These are phyloP conservation scores for Fistularia tabacaria DNA, from an alignment of 2,797 vertebrate species.

Conservation along the genomic window DNA sequence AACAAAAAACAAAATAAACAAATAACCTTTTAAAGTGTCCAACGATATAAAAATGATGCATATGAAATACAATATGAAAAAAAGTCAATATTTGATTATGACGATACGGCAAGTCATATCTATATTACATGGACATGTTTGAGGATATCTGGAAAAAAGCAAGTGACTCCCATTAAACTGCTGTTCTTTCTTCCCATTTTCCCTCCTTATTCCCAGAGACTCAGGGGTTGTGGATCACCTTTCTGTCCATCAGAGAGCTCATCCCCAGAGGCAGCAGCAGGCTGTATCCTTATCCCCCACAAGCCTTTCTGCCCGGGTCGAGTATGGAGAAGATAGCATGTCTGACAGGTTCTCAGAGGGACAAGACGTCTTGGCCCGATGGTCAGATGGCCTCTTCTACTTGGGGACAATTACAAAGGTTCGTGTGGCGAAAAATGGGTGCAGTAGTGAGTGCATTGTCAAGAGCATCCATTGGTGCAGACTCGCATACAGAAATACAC, in stretches of 20 bases:
- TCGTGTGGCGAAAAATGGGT: conserved; percentile 29
- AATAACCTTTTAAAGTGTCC: no score
- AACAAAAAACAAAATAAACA: no score
- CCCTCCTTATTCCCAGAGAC: conserved; percentile 77
- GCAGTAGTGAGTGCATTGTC: no score
- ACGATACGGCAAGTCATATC: not conserved
- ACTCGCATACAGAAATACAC: no score
- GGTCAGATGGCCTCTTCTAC: conserved; percentile 99
- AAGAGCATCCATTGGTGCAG: no score
- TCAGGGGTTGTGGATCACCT: conserved; percentile 89
- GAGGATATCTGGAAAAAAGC: no score
- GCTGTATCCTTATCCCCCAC: conserved; percentile 82
- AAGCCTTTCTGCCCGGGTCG: conserved; percentile 81
- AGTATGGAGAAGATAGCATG: conserved; percentile 84
- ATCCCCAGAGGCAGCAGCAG: conserved; percentile 80
- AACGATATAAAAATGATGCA: no score
- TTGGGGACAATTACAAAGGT: conserved; percentile 98
- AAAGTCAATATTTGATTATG: no score
- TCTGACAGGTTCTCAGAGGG: conserved; percentile 93
- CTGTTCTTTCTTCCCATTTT: not conserved
- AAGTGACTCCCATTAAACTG: not conserved
- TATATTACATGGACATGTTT: not conserved
- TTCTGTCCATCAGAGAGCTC: conserved; percentile 89
- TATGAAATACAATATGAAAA: not conserved
- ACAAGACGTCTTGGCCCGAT: conserved; percentile 98